These are phyloP conservation scores for Gasterosteus nipponicus DNA, from an alignment of 2,113 vertebrate genomes.

Conservation along the genomic window DNA sequence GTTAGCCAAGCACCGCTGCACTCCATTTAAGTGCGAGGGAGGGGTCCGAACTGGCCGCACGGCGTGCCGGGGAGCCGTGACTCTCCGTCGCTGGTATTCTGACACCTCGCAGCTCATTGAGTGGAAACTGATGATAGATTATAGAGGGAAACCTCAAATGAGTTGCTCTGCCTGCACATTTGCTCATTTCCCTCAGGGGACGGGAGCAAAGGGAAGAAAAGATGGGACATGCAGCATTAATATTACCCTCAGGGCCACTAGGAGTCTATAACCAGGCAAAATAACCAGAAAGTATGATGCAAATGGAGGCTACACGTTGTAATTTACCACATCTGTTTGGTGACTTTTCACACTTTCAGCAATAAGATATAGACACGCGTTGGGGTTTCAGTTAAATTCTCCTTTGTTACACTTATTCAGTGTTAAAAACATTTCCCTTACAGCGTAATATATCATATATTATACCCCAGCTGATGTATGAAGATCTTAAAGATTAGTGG, in stretches of 20 bases:
- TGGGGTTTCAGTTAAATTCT: not conserved
- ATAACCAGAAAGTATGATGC: not conserved
- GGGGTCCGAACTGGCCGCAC: conserved; percentile 46
- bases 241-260: not conserved
- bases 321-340: not conserved
- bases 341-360: conserved; percentile 1
- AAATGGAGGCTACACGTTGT: not conserved
- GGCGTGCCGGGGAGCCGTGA: conserved; percentile 60
- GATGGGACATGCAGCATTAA: conserved; percentile 14
- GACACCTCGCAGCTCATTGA: conserved; percentile 51
- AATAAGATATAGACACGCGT: not conserved
- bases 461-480: not conserved
- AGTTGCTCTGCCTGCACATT: conserved; percentile 52
- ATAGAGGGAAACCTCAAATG: conserved; percentile 69
- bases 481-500: not conserved
- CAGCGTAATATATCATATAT: not conserved
- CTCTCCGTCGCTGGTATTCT: conserved; percentile 42
- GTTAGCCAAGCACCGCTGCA: conserved; percentile 44
- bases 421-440: not conserved
- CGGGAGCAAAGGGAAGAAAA: conserved; percentile 11
- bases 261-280: not conserved
- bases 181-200: conserved; percentile 28
- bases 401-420: not conserved
- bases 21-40: conserved; percentile 41
- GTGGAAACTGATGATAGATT: conserved; percentile 59